Base-by-base conservation (phyloP, 2,113 vertebrate species). In the Halichoeres trimaculatus region DNA sequence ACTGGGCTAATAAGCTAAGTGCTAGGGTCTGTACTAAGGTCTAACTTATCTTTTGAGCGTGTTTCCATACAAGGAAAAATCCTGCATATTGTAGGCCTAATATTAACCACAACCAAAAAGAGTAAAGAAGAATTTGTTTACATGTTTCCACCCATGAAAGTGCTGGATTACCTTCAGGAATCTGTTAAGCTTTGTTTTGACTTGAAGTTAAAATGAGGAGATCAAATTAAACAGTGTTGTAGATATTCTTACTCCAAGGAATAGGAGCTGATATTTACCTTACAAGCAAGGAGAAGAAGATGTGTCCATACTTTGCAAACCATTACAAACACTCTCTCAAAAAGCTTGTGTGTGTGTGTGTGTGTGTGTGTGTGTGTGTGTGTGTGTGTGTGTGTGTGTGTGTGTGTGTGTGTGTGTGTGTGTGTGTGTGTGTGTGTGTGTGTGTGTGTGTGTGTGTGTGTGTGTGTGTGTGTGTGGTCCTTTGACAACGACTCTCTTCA, bases 401-500 rank as follows among this genome's bases (percentile, higher is more conserved):
- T 57, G 52, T 10, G 45, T 48, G 36, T 59, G 66, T 57, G 56
- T 62, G 36, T 4, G 30, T 30, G 5, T 57, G 52, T 10, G 36
- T 59, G 66, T 57, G 60, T 62, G 36, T 30, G 30, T 30, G 30
- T 30, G 30, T 30, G 30, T 30, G 30, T 30, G 30, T 30, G 30
- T 30, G 30, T 30, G 30, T 30, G 30, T 30, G 30, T 30, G 30
- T 30, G 30, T 22, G 4, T 30, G 30, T 30, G 8, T 57, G 52
- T 10, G 45, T 48, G 8, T 57, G 52, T 10, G 45, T 48, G 36
- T 59, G 66, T 57, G 56, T 62, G 36, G 35, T 59, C n/a, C 8
- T 74, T 14, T 50, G 26, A 70, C 63, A 66, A 20, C 20, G 1
- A 56, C 65, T 72, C 47, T 74, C 30, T 62, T 11, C 53, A 47